phyloP scores from a whole-genome alignment of 2,888 invertebrate species.

The Azorinus chamasolen region DNA sequence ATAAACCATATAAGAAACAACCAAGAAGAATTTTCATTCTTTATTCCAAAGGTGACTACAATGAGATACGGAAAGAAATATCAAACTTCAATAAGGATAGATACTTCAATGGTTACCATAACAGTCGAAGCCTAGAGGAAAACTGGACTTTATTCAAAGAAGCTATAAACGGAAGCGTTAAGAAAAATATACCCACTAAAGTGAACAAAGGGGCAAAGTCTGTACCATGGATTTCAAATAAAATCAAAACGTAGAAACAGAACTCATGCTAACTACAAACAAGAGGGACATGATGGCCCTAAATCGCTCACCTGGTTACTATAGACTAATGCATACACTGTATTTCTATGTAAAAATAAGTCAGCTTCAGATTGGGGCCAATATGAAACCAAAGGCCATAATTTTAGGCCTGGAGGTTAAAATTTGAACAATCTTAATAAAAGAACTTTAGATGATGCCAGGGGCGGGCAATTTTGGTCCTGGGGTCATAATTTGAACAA shows the following conservation, averaged over 20 bases:
- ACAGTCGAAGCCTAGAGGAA: conserved; percentile 2
- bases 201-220: background rate
- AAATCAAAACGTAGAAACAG: background rate
- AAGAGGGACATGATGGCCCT: too few species aligned
- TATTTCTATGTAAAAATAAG: too few species aligned
- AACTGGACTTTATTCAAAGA: background rate
- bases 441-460: too few species aligned
- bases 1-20: background rate
- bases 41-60: conserved; percentile 4
- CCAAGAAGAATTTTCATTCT: background rate
- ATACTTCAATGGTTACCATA: background rate
- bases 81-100: background rate
- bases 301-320: too few species aligned
- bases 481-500: too few species aligned
- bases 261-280: background rate
- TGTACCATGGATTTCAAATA: conserved; percentile 1
- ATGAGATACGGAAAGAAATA: background rate
- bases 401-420: too few species aligned
- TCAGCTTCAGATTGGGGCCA: too few species aligned
- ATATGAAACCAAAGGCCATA: too few species aligned
- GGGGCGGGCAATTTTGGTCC: too few species aligned
- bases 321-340: too few species aligned
- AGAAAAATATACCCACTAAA: background rate
- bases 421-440: too few species aligned
- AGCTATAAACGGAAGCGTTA: background rate